Percentiles rank a stretch among this genome's conserved stretches.
These are phyloP conservation scores for Oreonectes daqikongensis DNA, from an alignment of 2,797 vertebrate genomes.

Conservation along the genomic window DNA sequence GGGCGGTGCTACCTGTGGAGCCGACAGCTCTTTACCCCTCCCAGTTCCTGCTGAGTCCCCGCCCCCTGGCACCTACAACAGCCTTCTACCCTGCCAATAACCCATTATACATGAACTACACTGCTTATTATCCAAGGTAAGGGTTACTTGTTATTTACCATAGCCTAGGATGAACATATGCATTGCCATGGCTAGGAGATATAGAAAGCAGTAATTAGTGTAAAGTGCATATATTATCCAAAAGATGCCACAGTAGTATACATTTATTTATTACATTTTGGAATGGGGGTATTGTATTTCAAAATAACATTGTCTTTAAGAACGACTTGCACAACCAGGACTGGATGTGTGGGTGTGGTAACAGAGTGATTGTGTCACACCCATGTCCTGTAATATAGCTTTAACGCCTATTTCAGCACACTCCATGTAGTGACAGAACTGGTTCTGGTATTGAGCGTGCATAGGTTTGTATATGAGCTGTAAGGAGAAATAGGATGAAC, in stretches of 20 bases:
- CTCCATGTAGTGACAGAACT: slow-evolving; percentile 34
- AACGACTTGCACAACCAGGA: slow-evolving; percentile 45
- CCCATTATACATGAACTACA: slow-evolving; percentile 96
- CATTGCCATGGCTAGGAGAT: background rate
- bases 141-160: background rate
- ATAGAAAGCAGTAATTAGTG: background rate
- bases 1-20: slow-evolving; percentile 85
- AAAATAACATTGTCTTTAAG: slow-evolving; percentile 33
- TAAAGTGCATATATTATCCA: background rate
- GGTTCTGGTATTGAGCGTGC: slow-evolving; percentile 26
- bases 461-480: background rate
- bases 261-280: background rate
- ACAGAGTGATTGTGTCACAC: slow-evolving; percentile 34
- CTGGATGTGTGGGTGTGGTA: slow-evolving; percentile 43
- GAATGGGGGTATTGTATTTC: background rate
- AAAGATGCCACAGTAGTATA: background rate
- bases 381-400: slow-evolving; percentile 30
- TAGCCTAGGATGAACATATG: background rate
- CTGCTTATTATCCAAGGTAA: slow-evolving; percentile 96
- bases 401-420: slow-evolving; percentile 15
- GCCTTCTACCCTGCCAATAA: slow-evolving; percentile 88
- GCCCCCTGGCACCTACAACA: slow-evolving; percentile 78
- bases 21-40: slow-evolving; percentile 86
- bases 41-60: slow-evolving; percentile 85
- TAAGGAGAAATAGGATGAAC: background rate